phyloP scores from a whole-genome alignment of 2,113 vertebrate species.

The Mixornis gularis region DNA sequence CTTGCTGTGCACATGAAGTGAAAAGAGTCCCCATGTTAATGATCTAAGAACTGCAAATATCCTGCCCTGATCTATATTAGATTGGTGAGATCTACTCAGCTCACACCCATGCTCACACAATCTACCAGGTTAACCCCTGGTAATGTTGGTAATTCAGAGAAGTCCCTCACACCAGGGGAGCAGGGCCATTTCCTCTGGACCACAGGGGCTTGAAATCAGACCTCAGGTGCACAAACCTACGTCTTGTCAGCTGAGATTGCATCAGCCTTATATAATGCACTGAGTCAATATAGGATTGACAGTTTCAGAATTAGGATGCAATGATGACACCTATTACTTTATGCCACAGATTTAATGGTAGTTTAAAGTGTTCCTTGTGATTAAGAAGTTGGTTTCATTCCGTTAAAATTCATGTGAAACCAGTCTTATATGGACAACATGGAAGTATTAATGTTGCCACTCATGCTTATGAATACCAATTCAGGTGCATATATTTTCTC shows the following conservation, averaged over 20 bases:
- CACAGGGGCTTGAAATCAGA: not conserved
- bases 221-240: rapidly evolving
- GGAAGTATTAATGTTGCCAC: not conserved
- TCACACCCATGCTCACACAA: not conserved
- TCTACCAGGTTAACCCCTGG: not conserved
- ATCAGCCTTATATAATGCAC: not conserved
- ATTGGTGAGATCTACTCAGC: not conserved
- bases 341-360: not conserved
- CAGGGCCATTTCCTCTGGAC: not conserved
- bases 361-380: not conserved
- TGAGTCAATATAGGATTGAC: not conserved
- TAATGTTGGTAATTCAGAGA: not conserved
- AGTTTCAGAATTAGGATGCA: not conserved
- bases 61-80: not conserved
- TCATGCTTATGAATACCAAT: not conserved
- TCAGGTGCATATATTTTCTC: not conserved
- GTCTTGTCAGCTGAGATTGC: not conserved
- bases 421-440: not conserved
- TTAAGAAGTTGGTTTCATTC: not conserved
- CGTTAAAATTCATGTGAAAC: not conserved
- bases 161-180: not conserved
- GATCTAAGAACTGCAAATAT: not conserved
- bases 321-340: not conserved
- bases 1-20: not conserved
- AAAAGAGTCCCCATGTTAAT: not conserved